phyloP scores from a whole-genome alignment of 2,113 vertebrate species.

The Thryonomys swinderianus region DNA sequence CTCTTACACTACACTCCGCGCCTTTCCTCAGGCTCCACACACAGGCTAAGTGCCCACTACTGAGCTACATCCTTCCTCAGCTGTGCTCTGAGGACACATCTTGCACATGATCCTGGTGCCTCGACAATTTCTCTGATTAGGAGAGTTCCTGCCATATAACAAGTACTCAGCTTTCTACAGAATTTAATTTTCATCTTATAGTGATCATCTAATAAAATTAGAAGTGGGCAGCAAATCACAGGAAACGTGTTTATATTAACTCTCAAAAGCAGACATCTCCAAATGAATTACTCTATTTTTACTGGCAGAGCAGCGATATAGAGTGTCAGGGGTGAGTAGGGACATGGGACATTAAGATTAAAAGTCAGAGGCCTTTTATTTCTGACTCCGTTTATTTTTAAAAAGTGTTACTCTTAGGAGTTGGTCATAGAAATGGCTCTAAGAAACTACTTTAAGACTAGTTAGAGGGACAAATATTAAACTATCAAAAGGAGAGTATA shows the following conservation, averaged over 20 bases:
- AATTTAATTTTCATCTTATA: slow-evolving; percentile 3
- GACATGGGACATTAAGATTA: neutral
- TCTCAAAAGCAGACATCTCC: neutral
- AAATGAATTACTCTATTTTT: slow-evolving; percentile 19
- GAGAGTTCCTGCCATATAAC: neutral
- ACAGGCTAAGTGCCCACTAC: too few relatives aligned
- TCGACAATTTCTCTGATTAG: neutral
- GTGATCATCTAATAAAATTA: neutral
- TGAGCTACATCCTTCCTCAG: neutral
- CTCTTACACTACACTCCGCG: too few relatives aligned
- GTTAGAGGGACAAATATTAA: neutral
- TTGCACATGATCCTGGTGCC: neutral
- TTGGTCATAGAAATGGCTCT: neutral
- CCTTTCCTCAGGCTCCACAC: too few relatives aligned
- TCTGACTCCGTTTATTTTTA: neutral
- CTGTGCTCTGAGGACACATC: neutral
- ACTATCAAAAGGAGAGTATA: slow-evolving; percentile 15
- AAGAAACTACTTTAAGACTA: slow-evolving; percentile 42
- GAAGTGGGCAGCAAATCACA: neutral
- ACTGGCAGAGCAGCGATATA: slow-evolving; percentile 4
- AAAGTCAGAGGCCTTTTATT: slow-evolving; percentile 49
- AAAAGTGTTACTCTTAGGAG: neutral
- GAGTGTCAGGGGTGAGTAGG: neutral
- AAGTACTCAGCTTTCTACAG: neutral
- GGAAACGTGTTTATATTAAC: slow-evolving; percentile 24